phyloP scores from a whole-genome alignment of 2,113 vertebrate genomes.

The Gymnobelideus leadbeateri region DNA sequence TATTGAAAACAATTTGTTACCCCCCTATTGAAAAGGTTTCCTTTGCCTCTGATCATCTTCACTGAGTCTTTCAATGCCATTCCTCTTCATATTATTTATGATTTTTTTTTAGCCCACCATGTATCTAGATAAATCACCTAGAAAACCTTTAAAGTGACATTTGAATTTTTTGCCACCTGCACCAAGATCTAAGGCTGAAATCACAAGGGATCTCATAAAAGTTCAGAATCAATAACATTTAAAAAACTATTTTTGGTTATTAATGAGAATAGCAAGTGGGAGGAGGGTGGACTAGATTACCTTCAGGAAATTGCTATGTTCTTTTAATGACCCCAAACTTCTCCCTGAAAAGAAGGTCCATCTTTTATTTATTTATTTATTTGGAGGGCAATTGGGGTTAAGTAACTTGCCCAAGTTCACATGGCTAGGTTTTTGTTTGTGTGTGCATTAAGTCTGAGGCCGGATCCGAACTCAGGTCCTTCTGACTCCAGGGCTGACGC shows the following conservation, averaged over 20 bases:
- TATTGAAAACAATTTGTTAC: too few species aligned
- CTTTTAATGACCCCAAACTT: neutral
- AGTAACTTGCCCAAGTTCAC: too few species aligned
- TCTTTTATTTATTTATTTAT: too few species aligned
- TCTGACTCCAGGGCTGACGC: too few species aligned
- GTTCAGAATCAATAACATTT: neutral
- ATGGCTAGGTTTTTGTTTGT: too few species aligned
- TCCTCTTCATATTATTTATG: neutral
- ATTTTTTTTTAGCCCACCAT: neutral
- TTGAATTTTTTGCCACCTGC: neutral
- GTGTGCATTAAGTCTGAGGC: too few species aligned
- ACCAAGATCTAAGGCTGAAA: neutral
- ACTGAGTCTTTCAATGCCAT: neutral
- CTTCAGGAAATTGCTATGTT: neutral
- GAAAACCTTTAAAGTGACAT: neutral
- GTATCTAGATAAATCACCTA: neutral
- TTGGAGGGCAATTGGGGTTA: too few species aligned
- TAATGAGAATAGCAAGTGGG: neutral
- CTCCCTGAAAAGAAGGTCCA: neutral
- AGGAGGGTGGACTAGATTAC: neutral
- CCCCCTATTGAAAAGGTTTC: neutral
- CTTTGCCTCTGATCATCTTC: neutral
- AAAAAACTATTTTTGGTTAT: neutral
- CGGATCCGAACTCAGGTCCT: too few species aligned
- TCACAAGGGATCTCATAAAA: neutral